Evolutionary conservation across 2,888 invertebrate species (phyloP).

Genomic region (Tanytarsus gracilentus): DNA sequence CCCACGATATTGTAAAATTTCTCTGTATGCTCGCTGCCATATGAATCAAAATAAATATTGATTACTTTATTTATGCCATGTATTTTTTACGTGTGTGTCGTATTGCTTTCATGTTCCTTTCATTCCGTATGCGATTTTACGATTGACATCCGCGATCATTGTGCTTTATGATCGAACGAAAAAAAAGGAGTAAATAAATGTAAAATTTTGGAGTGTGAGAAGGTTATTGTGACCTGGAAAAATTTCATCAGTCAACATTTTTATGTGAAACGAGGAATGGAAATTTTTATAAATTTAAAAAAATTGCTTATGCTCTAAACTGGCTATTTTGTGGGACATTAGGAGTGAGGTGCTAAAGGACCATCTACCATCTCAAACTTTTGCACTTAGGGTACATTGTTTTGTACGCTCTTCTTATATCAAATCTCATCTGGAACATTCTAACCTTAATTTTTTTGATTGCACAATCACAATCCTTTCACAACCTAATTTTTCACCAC

Average conservation of each 20-base stretch:
- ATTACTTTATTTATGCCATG: slow-evolving; percentile 5
- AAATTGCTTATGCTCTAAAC: too few relatives aligned
- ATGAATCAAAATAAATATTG: slow-evolving; percentile 26
- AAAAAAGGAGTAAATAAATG: neutral
- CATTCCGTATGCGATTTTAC: neutral
- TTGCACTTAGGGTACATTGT: too few relatives aligned
- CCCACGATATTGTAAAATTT: neutral
- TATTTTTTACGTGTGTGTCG: neutral
- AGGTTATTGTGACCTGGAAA: neutral
- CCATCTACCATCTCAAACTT: too few relatives aligned
- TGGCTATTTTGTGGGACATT: too few relatives aligned
- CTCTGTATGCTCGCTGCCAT: neutral
- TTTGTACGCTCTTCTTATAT: too few relatives aligned
- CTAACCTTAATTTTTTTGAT: too few relatives aligned
- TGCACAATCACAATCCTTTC: too few relatives aligned
- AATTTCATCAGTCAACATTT: neutral
- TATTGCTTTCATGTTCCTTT: slow-evolving; percentile 8
- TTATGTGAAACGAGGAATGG: too few relatives aligned
- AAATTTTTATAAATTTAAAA: too few relatives aligned
- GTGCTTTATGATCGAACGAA: slow-evolving; percentile 22
- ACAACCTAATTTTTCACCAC: too few relatives aligned
- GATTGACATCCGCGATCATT: slow-evolving; percentile 17
- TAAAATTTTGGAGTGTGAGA: neutral
- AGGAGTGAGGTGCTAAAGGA: too few relatives aligned
- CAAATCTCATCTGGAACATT: too few relatives aligned